Evolutionary conservation across 2,113 vertebrate species (phyloP).

Genomic region (Ptyas mucosa): DNA sequence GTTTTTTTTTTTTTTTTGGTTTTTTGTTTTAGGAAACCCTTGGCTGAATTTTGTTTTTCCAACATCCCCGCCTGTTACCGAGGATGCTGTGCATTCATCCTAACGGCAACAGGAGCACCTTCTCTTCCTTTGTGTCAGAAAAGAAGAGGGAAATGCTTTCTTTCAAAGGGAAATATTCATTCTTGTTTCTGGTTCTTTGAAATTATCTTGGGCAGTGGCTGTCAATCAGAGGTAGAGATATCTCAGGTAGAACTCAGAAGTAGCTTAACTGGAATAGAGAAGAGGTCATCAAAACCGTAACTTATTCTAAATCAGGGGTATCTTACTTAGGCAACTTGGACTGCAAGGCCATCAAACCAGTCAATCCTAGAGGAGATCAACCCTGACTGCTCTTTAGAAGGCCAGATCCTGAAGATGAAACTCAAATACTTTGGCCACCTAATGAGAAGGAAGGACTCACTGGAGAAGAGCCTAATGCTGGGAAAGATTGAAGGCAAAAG

Average conservation of each 20-base stretch:
- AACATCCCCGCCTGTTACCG: constrained; percentile 44
- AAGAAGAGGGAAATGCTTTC: neutral
- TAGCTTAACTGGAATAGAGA: neutral
- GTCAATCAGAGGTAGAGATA: neutral
- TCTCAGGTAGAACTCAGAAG: neutral
- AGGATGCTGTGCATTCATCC: neutral
- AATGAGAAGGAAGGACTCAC: too few species aligned
- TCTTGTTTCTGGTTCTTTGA: neutral
- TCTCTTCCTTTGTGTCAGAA: neutral
- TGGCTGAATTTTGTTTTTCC: constrained; percentile 56
- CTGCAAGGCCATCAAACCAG: too few species aligned
- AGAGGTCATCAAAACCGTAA: neutral
- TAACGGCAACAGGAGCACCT: neutral
- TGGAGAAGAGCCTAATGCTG: too few species aligned
- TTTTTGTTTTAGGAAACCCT: constrained; percentile 33
- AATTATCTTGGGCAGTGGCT: neutral
- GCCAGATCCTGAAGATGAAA: too few species aligned
- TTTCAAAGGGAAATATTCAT: neutral
- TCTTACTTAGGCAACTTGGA: neutral
- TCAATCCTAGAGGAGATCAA: too few species aligned
- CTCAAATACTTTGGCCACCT: too few species aligned
- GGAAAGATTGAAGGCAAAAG: too few species aligned
- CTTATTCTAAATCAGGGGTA: neutral
- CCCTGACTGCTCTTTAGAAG: too few species aligned
- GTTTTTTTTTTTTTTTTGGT: constrained; percentile 8